phyloP scores from a whole-genome alignment of 2,113 vertebrate genomes.

The Numenius arquata region DNA sequence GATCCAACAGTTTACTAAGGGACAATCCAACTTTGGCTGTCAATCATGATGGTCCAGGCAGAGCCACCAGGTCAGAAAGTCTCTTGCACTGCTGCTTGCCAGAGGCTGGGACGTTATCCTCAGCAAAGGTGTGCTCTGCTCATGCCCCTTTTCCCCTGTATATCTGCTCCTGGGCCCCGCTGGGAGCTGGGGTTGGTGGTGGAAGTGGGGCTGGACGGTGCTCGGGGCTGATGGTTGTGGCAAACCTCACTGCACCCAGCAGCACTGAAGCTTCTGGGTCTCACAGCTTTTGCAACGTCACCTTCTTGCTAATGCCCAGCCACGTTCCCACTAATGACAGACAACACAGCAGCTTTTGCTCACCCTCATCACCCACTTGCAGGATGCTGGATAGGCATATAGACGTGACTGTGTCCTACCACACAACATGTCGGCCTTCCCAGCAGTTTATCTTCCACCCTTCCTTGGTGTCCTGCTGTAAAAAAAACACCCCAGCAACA shows the following conservation, averaged over 20 bases:
- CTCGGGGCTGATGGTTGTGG: rapidly evolving
- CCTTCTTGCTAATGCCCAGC: background rate
- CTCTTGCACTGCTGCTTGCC: background rate
- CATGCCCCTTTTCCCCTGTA: rapidly evolving
- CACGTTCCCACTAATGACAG: background rate
- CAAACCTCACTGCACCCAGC: background rate
- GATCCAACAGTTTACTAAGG: background rate
- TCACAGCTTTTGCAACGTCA: rapidly evolving
- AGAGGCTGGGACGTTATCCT: background rate
- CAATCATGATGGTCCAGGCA: background rate
- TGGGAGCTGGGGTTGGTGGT: background rate
- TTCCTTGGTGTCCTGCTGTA: background rate
- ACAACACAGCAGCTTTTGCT: rapidly evolving
- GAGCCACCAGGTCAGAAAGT: background rate
- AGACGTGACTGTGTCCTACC: background rate
- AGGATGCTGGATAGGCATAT: rapidly evolving
- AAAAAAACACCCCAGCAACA: background rate
- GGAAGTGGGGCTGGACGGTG: background rate
- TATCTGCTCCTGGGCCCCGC: background rate
- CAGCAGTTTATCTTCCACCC: background rate
- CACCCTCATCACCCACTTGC: background rate
- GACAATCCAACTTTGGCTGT: background rate
- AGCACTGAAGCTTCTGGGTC: background rate
- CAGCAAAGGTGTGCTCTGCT: background rate
- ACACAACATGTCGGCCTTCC: background rate